Evolutionary conservation across 2,888 invertebrate species (phyloP).

Genomic region (Lithodes maja): DNA sequence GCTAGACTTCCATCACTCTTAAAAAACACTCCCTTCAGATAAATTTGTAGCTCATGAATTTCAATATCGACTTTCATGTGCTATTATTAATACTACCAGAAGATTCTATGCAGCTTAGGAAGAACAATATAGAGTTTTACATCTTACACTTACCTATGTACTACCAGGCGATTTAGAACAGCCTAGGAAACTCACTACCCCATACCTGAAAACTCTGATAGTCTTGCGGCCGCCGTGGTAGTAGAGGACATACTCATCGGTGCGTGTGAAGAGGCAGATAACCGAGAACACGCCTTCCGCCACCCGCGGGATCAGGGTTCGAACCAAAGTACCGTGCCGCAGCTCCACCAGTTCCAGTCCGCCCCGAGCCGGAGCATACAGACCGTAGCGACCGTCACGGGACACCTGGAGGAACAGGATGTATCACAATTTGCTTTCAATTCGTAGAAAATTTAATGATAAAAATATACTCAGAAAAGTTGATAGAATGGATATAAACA

Average conservation of each 20-base stretch:
- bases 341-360: conserved; percentile 91
- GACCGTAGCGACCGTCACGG: conserved; percentile 89
- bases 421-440: too few species aligned
- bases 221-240: conserved; percentile 97
- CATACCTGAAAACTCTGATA: conserved; percentile 89
- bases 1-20: too few species aligned
- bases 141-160: too few species aligned
- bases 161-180: too few species aligned
- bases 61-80: not conserved
- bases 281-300: conserved; percentile 98
- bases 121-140: too few species aligned
- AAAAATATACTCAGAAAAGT: too few species aligned
- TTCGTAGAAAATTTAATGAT: too few species aligned
- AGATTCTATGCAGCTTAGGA: too few species aligned
- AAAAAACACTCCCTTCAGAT: too few species aligned
- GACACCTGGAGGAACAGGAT: conserved; percentile 79
- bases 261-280: conserved; percentile 94
- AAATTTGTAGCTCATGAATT: not conserved
- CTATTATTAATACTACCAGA: not conserved
- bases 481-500: too few species aligned
- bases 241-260: conserved; percentile 95
- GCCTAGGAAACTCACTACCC: not conserved
- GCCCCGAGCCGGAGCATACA: conserved; percentile 93
- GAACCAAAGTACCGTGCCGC: conserved; percentile 89
- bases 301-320: conserved; percentile 93